Conservation (phyloP, 1,140 invertebrate genomes). For the Apis cerana region DNA sequence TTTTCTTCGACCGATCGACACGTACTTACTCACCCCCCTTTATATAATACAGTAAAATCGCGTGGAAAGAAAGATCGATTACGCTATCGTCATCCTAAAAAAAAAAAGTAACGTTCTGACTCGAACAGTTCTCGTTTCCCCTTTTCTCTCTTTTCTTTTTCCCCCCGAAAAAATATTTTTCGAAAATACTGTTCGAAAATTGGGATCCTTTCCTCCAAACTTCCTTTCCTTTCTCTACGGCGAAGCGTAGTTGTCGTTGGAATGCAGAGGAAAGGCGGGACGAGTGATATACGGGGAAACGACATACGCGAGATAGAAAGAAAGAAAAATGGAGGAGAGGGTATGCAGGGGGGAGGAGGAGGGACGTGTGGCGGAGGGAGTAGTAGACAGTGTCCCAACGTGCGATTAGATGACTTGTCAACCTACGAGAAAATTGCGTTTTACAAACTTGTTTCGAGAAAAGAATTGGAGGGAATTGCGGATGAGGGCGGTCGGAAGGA, state of each 20-base stretch:
- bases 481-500: conserved; percentile 54
- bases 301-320: conserved; percentile 24
- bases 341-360: not conserved
- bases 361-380: not conserved
- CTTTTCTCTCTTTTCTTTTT: too few relatives aligned
- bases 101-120: too few relatives aligned
- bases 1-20: not conserved
- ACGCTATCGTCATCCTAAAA: too few relatives aligned
- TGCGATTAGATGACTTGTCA: conserved; percentile 78
- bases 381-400: conserved; percentile 48
- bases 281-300: conserved; percentile 30
- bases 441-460: conserved; percentile 80
- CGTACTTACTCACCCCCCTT: too few relatives aligned
- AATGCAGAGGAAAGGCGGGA: not conserved
- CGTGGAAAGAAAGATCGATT: too few relatives aligned
- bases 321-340: conserved; percentile 27
- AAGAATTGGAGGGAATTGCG: conserved; percentile 79
- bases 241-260: not conserved
- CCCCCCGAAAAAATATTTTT: too few relatives aligned
- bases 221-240: conserved; percentile 34
- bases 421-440: conserved; percentile 79
- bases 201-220: too few relatives aligned
- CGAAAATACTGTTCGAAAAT: too few relatives aligned
- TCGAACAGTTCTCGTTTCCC: too few relatives aligned
- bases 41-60: too few relatives aligned